A percentile compares a stretch with the other conserved stretches of the same genome.
Evolutionary conservation across 2,113 vertebrate species (phyloP).

Genomic region (Callospermophilus lateralis): DNA sequence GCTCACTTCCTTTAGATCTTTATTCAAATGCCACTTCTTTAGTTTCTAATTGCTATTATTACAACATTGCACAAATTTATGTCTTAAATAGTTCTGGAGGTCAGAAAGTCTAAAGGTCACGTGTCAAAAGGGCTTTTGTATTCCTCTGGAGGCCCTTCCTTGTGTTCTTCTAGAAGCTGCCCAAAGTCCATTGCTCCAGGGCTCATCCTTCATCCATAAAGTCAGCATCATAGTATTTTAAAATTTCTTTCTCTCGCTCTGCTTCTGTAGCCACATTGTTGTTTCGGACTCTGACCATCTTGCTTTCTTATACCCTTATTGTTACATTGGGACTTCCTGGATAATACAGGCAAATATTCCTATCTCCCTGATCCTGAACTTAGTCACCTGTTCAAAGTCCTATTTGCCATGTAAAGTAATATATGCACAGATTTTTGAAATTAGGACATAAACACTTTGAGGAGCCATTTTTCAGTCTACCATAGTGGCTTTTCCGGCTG

Average conservation of each 20-base stretch:
- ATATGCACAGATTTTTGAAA: background rate
- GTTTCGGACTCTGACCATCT: background rate
- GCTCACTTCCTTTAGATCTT: background rate
- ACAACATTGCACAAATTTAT: background rate
- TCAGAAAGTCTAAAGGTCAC: background rate
- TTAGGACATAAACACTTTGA: background rate
- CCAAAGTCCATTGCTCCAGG: background rate
- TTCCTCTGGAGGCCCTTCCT: background rate
- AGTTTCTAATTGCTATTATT: background rate
- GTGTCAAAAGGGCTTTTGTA: background rate
- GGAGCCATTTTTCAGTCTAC: background rate
- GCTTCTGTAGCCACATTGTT: background rate
- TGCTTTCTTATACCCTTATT: background rate
- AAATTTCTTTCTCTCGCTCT: background rate
- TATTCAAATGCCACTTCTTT: background rate
- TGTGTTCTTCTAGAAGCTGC: background rate
- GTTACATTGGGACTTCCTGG: background rate
- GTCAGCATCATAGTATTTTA: background rate
- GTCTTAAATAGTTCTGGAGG: background rate
- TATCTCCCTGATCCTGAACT: background rate
- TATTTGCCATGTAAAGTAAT: background rate
- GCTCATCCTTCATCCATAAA: background rate
- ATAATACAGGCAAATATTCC: background rate
- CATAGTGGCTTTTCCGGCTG: background rate
- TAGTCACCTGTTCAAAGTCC: background rate